Evolutionary conservation across 2,888 invertebrate species (phyloP).

Genomic region (Suillia variegata): DNA sequence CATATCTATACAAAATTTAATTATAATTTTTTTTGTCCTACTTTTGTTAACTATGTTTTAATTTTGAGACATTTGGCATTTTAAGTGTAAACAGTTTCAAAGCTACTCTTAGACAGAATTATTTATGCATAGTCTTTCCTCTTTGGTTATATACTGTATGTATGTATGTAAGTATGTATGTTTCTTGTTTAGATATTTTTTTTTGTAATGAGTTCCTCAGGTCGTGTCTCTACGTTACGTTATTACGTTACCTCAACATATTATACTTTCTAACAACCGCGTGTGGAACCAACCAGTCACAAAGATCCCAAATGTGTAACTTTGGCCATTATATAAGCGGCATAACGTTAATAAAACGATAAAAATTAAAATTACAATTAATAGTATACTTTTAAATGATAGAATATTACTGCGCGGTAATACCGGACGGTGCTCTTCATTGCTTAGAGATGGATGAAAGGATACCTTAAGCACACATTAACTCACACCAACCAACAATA

Average conservation of each 20-base stretch:
- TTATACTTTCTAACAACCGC: neutral
- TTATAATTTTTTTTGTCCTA: neutral
- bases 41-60: neutral
- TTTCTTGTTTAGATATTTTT: neutral
- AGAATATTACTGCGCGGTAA: too few species aligned
- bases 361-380: too few species aligned
- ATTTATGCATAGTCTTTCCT: too few species aligned
- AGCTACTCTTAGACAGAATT: neutral
- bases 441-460: too few species aligned
- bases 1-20: neutral
- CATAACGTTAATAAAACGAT: too few species aligned
- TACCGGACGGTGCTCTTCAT: too few species aligned
- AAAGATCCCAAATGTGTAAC: too few species aligned
- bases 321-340: too few species aligned
- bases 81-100: constrained; percentile 30
- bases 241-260: neutral
- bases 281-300: neutral
- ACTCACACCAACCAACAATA: neutral
- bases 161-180: neutral
- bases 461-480: neutral
- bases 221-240: too few species aligned
- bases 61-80: constrained; percentile 6
- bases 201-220: constrained; percentile 4
- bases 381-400: too few species aligned
- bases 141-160: too few species aligned